Evolutionary conservation across 2,888 invertebrate genomes (phyloP).

Genomic region (Falcaria lacertinaria): DNA sequence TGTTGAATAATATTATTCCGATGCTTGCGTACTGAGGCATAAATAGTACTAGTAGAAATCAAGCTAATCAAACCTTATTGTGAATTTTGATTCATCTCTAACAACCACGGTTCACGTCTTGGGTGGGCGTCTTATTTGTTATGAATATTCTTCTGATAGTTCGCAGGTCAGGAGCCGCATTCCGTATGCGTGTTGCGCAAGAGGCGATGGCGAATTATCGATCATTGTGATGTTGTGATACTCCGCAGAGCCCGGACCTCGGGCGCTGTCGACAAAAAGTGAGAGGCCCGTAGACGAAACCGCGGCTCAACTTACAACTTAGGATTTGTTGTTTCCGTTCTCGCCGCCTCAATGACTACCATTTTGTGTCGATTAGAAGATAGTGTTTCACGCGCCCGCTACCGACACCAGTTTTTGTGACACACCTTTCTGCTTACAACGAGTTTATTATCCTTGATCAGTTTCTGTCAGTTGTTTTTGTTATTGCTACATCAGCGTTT

Average conservation of each 20-base stretch:
- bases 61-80: slow-evolving; percentile 61
- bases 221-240: slow-evolving; percentile 28
- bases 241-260: slow-evolving; percentile 23
- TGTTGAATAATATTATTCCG: slow-evolving; percentile 27
- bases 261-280: slow-evolving; percentile 57
- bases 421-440: slow-evolving; percentile 68
- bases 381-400: slow-evolving; percentile 76
- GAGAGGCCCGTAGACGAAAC: slow-evolving; percentile 55
- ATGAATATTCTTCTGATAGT: slow-evolving; percentile 50
- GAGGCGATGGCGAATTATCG: slow-evolving; percentile 60
- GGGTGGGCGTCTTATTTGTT: slow-evolving; percentile 65
- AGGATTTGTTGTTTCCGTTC: slow-evolving; percentile 77
- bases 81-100: slow-evolving; percentile 44
- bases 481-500: slow-evolving; percentile 33
- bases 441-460: slow-evolving; percentile 68
- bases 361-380: slow-evolving; percentile 77
- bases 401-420: slow-evolving; percentile 75
- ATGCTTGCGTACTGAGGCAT: slow-evolving; percentile 33
- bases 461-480: slow-evolving; percentile 47
- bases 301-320: slow-evolving; percentile 59
- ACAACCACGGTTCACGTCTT: slow-evolving; percentile 42
- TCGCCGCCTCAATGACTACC: slow-evolving; percentile 75
- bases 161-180: slow-evolving; percentile 64
- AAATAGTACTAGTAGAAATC: slow-evolving; percentile 46
- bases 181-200: slow-evolving; percentile 48